Evolutionary conservation across 1,140 invertebrate genomes (phyloP).

Genomic region (Pentalonia nigronervosa): DNA sequence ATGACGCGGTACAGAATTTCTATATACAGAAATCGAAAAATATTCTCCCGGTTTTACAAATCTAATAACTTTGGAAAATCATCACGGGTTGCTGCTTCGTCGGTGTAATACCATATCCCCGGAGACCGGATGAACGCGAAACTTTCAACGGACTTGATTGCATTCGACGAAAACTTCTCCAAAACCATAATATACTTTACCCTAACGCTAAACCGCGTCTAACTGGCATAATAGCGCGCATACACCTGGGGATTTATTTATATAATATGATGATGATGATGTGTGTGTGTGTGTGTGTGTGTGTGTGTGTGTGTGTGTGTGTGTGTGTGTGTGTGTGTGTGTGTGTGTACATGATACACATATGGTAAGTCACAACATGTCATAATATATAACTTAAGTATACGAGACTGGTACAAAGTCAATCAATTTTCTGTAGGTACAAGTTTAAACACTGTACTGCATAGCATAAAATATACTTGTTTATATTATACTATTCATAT

Average conservation of each 20-base stretch:
- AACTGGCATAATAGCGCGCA: slow-evolving; percentile 40
- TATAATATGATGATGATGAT: slow-evolving; percentile 35
- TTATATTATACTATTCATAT: background rate
- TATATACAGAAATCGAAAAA: slow-evolving; percentile 49
- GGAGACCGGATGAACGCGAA: slow-evolving; percentile 53
- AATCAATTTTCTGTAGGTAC: background rate
- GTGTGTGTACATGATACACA: background rate
- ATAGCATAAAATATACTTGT: background rate
- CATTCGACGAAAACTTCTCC: slow-evolving; percentile 40
- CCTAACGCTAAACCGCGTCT: slow-evolving; percentile 49
- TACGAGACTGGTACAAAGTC: background rate
- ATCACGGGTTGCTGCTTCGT: slow-evolving; percentile 35
- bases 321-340: background rate
- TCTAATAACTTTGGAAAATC: slow-evolving; percentile 56
- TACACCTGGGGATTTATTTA: slow-evolving; percentile 56
- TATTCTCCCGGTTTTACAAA: slow-evolving; percentile 51
- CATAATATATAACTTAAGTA: background rate
- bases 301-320: background rate
- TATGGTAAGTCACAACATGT: background rate
- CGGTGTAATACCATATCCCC: slow-evolving; percentile 40
- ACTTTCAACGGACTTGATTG: slow-evolving; percentile 53
- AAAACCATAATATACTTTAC: slow-evolving; percentile 58
- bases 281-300: slow-evolving; percentile 7
- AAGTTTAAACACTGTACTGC: background rate
- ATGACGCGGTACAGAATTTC: slow-evolving; percentile 27